These are phyloP conservation scores for Phylloscopus trochilus DNA, from an alignment of 2,113 vertebrate species.

Conservation along the genomic window DNA sequence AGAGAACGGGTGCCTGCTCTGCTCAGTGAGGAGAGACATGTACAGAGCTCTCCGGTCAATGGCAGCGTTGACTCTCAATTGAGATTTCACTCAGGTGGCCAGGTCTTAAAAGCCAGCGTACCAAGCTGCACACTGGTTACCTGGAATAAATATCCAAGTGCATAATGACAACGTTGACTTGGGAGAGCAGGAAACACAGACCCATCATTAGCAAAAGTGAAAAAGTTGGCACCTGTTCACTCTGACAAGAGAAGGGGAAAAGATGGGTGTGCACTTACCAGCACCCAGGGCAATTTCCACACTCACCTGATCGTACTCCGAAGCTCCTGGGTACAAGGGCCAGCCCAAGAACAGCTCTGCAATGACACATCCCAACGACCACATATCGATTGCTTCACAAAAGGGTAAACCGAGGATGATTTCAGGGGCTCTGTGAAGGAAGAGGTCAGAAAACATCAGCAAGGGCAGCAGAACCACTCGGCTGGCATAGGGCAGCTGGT, in stretches of 20 bases:
- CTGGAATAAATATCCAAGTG: not conserved
- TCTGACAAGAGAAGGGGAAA: not conserved
- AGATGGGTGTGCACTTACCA: not conserved
- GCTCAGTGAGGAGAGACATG: not conserved
- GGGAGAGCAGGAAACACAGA: not conserved
- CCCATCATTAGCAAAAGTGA: not conserved
- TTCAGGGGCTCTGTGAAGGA: slow-evolving; percentile 87
- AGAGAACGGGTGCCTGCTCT: not conserved
- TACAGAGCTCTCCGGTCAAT: not conserved
- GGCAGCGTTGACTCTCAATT: not conserved
- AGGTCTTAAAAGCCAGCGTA: not conserved
- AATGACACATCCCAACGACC: slow-evolving; percentile 98
- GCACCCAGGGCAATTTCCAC: not conserved
- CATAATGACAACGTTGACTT: not conserved
- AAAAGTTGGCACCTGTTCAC: not conserved
- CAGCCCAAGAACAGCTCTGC: slow-evolving; percentile 98
- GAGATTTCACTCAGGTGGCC: not conserved
- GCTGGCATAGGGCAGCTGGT: rapidly evolving
- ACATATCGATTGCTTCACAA: slow-evolving; percentile 99
- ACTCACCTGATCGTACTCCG: slow-evolving; percentile 96
- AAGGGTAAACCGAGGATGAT: slow-evolving; percentile 98
- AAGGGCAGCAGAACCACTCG: rapidly evolving
- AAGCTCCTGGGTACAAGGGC: slow-evolving; percentile 96
- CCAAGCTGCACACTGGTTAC: not conserved
- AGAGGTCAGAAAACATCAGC: slow-evolving; percentile 21